A percentile compares a stretch with the other conserved stretches of the same genome.
These are phyloP conservation scores for Cyanoderma ruficeps DNA, from an alignment of 2,113 vertebrate species.

Conservation along the genomic window DNA sequence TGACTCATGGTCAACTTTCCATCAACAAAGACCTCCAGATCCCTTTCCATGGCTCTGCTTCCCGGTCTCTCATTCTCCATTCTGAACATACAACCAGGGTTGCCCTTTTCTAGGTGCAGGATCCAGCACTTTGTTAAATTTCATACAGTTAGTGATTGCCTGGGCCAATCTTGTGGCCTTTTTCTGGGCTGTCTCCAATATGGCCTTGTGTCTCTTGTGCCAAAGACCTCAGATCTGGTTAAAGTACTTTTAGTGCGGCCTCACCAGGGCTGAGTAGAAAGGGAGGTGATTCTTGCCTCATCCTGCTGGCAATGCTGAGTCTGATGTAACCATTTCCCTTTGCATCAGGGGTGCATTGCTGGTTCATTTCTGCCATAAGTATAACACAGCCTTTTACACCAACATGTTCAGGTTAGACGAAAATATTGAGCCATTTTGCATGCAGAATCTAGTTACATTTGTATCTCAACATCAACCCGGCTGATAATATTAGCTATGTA, in stretches of 20 bases:
- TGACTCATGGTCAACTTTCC: rapidly evolving
- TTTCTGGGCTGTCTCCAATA: neutral
- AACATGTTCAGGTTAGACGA: neutral
- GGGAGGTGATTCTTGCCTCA: neutral
- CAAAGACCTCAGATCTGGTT: neutral
- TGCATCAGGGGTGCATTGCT: neutral
- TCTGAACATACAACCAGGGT: too few species aligned
- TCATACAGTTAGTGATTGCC: neutral
- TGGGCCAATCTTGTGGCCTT: neutral
- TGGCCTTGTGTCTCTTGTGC: neutral
- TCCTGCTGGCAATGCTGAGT: neutral
- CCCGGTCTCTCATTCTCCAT: neutral
- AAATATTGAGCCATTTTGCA: neutral
- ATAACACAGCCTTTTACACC: neutral
- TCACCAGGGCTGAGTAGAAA: neutral
- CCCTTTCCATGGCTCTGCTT: rapidly evolving
- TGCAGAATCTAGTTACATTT: neutral
- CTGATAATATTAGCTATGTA: neutral
- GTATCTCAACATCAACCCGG: neutral
- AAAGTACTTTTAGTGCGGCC: neutral
- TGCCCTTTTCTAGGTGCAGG: neutral
- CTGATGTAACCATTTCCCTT: neutral
- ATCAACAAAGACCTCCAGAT: rapidly evolving
- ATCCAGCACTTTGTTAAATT: neutral
- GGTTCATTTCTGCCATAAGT: neutral